Base-by-base conservation (phyloP, 2,113 vertebrate species). In the Oncorhynchus nerka region DNA sequence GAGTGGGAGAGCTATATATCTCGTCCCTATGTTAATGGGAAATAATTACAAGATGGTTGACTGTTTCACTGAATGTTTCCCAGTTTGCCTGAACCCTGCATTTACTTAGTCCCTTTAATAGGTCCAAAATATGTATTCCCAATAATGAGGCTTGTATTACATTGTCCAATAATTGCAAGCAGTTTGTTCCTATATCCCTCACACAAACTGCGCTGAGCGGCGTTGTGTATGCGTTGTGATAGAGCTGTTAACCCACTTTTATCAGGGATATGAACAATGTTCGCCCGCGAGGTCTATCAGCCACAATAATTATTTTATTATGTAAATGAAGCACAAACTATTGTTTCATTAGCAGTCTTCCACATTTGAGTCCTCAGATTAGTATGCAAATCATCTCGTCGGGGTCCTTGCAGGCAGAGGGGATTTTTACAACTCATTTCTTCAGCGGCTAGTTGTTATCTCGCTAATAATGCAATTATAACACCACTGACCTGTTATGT, bases 241-340 rank as follows among this genome's bases (percentile, higher is more conserved):
- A 39, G 74, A 81, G 79, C 75, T 73, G 76, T 84, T 85, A 83
- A 73, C 81, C 75, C 71, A 68, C 70, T 74, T 81, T 76, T 80
- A 83, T 82, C 68, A 62, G 28, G 59, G 77, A 74, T 73, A 67
- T 34, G 76, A 80, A 68, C 70, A 34, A 81, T 85, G 82, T 88
- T 86, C 91, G 91, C 91, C 92, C 93, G 93, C 93, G 91, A 94
- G 93, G 84, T 92, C 93, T 90, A 94, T 93, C 92, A 91, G 88
- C 89, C 87, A 84, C 89, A 86, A 89, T 93, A 91, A 93, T 94
- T 92, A 93, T 94, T 93, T 91, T 93, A 93, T 92, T 92, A 94
- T 94, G 93, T 86, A 93, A 94, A 94, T 94, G 90, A 93, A 85
- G 76, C n/a, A 8, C 59, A 24, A 78, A 2, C 89, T 83, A 92